phyloP scores from a whole-genome alignment of 2,113 vertebrate species.

The Elephas maximus region DNA sequence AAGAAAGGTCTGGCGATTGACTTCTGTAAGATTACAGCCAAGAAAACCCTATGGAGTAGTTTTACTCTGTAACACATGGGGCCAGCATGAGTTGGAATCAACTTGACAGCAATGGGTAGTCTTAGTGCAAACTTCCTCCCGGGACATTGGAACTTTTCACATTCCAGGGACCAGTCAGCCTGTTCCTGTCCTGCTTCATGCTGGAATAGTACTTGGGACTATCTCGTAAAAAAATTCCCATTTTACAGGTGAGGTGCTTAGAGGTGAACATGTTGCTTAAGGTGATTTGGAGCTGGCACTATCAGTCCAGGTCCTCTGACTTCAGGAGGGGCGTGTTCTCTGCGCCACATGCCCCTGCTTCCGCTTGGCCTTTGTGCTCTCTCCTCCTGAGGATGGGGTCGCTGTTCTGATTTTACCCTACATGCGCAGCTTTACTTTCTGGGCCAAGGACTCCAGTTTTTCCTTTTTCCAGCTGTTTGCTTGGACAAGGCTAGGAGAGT shows the following conservation, averaged over 20 bases:
- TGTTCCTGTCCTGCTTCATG: not conserved
- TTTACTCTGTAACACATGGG: too few relatives aligned
- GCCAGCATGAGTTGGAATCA: too few relatives aligned
- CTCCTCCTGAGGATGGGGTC: not conserved
- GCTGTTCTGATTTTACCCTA: not conserved
- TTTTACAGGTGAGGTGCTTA: not conserved
- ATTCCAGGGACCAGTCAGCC: not conserved
- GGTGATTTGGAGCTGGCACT: not conserved
- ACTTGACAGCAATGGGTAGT: too few relatives aligned
- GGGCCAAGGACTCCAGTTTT: not conserved
- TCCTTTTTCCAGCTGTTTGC: not conserved
- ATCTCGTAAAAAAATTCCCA: too few relatives aligned
- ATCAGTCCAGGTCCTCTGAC: not conserved
- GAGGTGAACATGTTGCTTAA: not conserved
- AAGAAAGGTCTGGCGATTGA: too few relatives aligned
- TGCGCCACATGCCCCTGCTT: accelerated
- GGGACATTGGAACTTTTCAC: not conserved
- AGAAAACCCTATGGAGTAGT: too few relatives aligned
- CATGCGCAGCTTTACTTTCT: not conserved
- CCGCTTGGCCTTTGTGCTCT: accelerated
- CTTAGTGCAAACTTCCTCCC: not conserved
- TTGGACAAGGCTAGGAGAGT: not conserved
- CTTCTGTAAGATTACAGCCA: too few relatives aligned
- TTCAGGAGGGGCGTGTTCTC: too few relatives aligned
- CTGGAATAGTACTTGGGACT: not conserved